phyloP scores from a whole-genome alignment of 1,140 invertebrate genomes.

The Anthonomus grandis region DNA sequence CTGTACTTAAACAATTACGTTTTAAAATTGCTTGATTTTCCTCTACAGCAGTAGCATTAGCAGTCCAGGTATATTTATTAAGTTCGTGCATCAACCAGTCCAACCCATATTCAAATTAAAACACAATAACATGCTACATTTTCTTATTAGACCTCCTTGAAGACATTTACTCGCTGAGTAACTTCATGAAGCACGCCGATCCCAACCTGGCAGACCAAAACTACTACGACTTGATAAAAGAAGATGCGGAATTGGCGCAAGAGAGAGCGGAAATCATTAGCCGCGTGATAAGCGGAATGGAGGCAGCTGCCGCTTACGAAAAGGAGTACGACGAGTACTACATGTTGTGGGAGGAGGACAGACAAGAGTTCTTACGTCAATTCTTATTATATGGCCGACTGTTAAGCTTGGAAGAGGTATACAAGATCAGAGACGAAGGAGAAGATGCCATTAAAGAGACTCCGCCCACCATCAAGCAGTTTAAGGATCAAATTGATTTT shows the following conservation, averaged over 20 bases:
- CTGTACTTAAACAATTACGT: too few relatives aligned
- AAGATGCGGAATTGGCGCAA: constrained; percentile 60
- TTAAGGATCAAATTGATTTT: constrained; percentile 89
- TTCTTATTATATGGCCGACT: constrained; percentile 85
- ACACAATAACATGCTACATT: too few relatives aligned
- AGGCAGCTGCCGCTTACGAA: constrained; percentile 65
- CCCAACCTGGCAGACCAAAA: constrained; percentile 14
- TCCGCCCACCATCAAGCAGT: constrained; percentile 81
- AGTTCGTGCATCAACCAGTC: too few relatives aligned
- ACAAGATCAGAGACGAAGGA: constrained; percentile 62
- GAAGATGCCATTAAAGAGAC: constrained; percentile 51
- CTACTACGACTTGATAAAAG: constrained; percentile 47
- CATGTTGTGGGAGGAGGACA: constrained; percentile 88
- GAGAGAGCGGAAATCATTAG: constrained; percentile 41
- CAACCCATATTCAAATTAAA: too few relatives aligned
- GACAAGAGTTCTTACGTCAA: constrained; percentile 66
- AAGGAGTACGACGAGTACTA: constrained; percentile 73
- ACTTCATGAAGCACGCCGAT: constrained; percentile 35
- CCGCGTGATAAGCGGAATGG: constrained; percentile 25
- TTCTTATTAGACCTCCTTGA: constrained; percentile 29
- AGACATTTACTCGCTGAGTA: constrained; percentile 36
- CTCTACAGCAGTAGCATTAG: too few relatives aligned
- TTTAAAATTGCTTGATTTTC: too few relatives aligned
- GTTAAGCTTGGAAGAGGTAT: constrained; percentile 80
- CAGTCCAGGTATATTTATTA: too few relatives aligned